Conservation (phyloP, 2,888 invertebrate genomes). For the Sialis lutaria region DNA sequence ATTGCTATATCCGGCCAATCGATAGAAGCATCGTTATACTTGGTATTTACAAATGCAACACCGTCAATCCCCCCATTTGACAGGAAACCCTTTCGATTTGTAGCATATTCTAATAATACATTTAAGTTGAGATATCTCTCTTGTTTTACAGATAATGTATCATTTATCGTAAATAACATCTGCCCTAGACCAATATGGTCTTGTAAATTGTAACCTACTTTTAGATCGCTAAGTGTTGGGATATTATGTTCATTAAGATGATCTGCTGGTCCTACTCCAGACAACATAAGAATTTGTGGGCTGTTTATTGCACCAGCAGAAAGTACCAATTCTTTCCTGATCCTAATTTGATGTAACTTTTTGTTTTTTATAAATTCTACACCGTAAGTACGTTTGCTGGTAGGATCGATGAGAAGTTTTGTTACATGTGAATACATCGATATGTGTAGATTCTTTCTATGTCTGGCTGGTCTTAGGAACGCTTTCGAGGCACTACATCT, state of each 20-base stretch:
- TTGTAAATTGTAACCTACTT: neutral
- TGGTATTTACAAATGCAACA: slow-evolving; percentile 7
- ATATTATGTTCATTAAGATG: neutral
- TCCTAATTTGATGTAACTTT: slow-evolving; percentile 11
- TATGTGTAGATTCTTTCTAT: slow-evolving; percentile 1
- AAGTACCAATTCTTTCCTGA: slow-evolving; percentile 30
- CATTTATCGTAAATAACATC: slow-evolving; percentile 32
- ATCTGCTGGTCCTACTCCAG: slow-evolving; percentile 8
- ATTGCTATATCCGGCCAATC: neutral
- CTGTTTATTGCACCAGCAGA: slow-evolving; percentile 37
- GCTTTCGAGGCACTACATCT: neutral
- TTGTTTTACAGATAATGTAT: neutral
- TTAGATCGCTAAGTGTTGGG: neutral
- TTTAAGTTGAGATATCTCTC: neutral
- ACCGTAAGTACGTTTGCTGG: neutral
- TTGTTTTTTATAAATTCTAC: neutral
- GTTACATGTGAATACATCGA: neutral
- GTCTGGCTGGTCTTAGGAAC: neutral
- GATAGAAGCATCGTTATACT: slow-evolving; percentile 6
- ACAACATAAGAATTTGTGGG: slow-evolving; percentile 36
- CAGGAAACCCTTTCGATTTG: slow-evolving; percentile 15
- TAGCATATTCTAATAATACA: slow-evolving; percentile 1
- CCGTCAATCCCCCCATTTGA: slow-evolving; percentile 17
- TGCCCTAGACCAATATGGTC: neutral
- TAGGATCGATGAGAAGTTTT: neutral